A percentile compares a stretch with the other conserved stretches of the same genome.
phyloP scores from a whole-genome alignment of 2,113 vertebrate genomes.

The Prietella phreatophila region DNA sequence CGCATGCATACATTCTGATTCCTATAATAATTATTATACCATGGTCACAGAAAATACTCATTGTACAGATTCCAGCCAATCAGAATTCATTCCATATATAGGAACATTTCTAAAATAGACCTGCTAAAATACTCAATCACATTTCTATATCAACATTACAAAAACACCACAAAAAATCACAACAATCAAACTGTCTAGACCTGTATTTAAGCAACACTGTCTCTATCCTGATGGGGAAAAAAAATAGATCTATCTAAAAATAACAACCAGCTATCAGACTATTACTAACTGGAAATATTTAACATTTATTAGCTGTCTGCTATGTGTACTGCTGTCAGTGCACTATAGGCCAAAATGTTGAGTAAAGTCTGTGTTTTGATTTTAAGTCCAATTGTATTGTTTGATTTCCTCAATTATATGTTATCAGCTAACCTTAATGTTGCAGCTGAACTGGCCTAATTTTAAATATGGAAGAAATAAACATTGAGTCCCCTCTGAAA shows the following conservation, averaged over 20 bases:
- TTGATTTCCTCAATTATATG: not conserved
- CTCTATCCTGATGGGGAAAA: not conserved
- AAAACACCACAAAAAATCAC: not conserved
- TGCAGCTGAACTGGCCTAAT: not conserved
- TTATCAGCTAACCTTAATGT: not conserved
- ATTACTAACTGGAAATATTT: not conserved
- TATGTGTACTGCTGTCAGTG: not conserved
- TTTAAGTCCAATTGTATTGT: not conserved
- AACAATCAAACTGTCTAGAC: not conserved
- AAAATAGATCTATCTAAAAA: no score
- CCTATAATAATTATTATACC: conserved; percentile 23
- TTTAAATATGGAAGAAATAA: not conserved
- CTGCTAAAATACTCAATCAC: not conserved
- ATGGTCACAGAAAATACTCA: not conserved
- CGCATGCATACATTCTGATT: conserved; percentile 48
- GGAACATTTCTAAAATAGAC: not conserved
- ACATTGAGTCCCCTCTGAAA: not conserved
- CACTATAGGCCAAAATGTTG: not conserved
- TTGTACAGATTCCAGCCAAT: no score
- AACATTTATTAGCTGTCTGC: not conserved
- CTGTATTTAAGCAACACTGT: not conserved
- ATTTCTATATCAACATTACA: not conserved
- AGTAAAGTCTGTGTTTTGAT: not conserved
- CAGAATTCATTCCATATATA: not conserved
- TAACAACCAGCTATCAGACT: not conserved